Conservation (phyloP, 2,888 invertebrate species). For the Trachelus stipa region DNA sequence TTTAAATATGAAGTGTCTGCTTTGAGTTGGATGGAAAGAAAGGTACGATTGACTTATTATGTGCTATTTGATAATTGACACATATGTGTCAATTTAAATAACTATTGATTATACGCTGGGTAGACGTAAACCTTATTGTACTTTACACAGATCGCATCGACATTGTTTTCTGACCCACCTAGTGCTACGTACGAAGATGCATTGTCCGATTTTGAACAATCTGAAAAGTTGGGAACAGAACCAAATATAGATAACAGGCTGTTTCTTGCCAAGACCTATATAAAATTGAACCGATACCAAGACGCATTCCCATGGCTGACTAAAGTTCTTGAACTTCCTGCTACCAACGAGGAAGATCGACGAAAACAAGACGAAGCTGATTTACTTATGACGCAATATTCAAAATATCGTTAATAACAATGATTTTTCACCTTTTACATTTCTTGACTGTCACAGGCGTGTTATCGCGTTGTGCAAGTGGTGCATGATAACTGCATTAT, state of each 20-base stretch:
- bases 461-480: neutral
- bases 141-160: slow-evolving; percentile 69
- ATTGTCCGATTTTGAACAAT: slow-evolving; percentile 69
- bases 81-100: neutral
- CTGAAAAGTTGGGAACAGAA: slow-evolving; percentile 68
- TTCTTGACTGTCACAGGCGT: neutral
- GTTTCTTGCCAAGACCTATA: slow-evolving; percentile 71
- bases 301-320: slow-evolving; percentile 69
- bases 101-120: neutral
- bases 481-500: neutral
- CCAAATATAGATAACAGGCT: slow-evolving; percentile 73
- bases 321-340: slow-evolving; percentile 37
- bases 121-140: neutral
- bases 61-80: neutral
- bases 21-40: slow-evolving; percentile 76
- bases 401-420: slow-evolving; percentile 37
- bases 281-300: slow-evolving; percentile 67
- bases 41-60: slow-evolving; percentile 43
- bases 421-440: neutral
- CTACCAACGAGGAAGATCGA: slow-evolving; percentile 39
- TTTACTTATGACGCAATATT: slow-evolving; percentile 51
- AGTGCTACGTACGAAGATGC: slow-evolving; percentile 74
- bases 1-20: slow-evolving; percentile 76
- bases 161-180: slow-evolving; percentile 75
- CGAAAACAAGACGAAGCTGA: slow-evolving; percentile 48